Evolutionary conservation across 2,888 invertebrate genomes (phyloP), one percentile per base, ranked within the genome.

Genomic region (Drosophila monieri): DNA sequence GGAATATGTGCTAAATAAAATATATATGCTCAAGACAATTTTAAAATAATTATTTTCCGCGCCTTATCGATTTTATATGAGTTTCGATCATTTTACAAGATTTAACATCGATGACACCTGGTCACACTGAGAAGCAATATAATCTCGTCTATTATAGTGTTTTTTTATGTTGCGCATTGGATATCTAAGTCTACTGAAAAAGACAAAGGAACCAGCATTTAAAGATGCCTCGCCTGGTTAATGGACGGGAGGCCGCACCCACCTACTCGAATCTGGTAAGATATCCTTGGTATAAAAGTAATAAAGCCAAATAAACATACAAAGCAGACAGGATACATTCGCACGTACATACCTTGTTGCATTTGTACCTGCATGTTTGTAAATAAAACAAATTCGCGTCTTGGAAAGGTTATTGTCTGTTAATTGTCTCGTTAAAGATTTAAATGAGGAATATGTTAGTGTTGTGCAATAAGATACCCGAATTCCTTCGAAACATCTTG

Each of bases 201-300:
- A 51, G 14, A 64, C 65, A 66, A 65, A 65, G 67, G 49, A 46
- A 27, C 32, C 35, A 60, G 51, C 64, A 46, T 54, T 54, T 21
- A 6, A 39, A 51, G 15, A 52, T 47, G 51, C 39, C 44, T 25
- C 49, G 46, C 49, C 57, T 25, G 5, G 43, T 61, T 23, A 62
- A 64, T 23, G 52, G 58, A 9, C 58, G 55, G 32, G 46, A 59
- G 46, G 48, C 64, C 37, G 64, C 64, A 8, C 65, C 64, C 51
- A 64, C 64, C 0, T 64, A 64, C 14, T 64, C 64, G 1, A 64
- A 64, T 25, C 23, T 65, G 64, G 64, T 64, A 4, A 52, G 62
- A 9, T 30, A 3, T 9, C 0, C 25, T 5, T 6, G 12, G 10
- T 23, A 4, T 1, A 15, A 5, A n/a, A 49, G 6, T 1, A 21